Conservation (phyloP, 2,113 vertebrate genomes). For the Ranitomeya imitator region DNA sequence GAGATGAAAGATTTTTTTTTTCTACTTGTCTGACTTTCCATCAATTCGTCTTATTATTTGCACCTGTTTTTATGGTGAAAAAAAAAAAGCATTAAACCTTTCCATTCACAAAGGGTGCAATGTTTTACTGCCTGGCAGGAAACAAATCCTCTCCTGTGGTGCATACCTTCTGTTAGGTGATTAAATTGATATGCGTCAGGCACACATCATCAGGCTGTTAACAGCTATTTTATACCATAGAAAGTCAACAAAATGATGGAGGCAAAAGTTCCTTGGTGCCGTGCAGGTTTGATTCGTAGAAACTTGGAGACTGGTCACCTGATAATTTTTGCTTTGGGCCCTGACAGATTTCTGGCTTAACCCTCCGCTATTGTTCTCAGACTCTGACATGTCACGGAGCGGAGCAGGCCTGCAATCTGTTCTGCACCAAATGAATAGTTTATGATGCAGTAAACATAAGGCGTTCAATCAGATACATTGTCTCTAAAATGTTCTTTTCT, state of each 20-base stretch:
- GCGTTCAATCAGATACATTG: conserved; percentile 23
- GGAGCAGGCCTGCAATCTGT: conserved; percentile 46
- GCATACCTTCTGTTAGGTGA: conserved; percentile 50
- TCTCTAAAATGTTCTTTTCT: not conserved
- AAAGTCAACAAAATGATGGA: conserved; percentile 45
- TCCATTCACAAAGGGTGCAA: not conserved
- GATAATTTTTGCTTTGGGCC: not conserved
- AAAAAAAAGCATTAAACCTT: not conserved
- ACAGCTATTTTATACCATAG: conserved; percentile 33
- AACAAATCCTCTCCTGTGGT: not conserved
- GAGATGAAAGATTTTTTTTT: not conserved
- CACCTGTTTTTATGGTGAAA: conserved; percentile 18
- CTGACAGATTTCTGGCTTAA: conserved; percentile 27
- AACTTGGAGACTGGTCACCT: not conserved
- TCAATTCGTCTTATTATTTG: not conserved
- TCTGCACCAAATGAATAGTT: conserved; percentile 30
- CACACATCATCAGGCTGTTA: conserved; percentile 18
- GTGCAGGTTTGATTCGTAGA: conserved; percentile 15
- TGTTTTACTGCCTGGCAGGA: conserved; percentile 36
- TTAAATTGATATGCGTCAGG: conserved; percentile 36
- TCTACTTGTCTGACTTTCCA: not conserved
- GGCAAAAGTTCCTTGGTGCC: conserved; percentile 31
- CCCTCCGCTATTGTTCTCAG: not conserved
- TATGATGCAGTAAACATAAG: conserved; percentile 35
- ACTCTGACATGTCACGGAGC: conserved; percentile 2